phyloP scores from a whole-genome alignment of 2,888 invertebrate genomes.

The Lasioglossum figueresi region DNA sequence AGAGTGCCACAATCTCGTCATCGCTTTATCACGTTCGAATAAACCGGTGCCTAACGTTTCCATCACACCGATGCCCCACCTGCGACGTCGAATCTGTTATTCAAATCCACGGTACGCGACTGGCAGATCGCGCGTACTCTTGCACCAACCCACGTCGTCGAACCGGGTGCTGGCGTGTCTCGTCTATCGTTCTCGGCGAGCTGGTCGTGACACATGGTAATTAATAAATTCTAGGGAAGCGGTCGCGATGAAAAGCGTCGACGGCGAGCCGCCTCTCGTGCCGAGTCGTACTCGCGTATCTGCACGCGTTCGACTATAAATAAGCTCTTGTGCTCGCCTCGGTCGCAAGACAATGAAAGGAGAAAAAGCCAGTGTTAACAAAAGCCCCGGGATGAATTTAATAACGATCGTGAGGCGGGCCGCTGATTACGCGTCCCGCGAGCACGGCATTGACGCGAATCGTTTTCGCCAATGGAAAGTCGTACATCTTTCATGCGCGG shows the following conservation, averaged over 20 bases:
- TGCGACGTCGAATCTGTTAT: slow-evolving; percentile 12
- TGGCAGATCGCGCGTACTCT: neutral
- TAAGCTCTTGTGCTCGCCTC: slow-evolving; percentile 28
- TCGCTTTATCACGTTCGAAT: neutral
- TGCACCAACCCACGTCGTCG: neutral
- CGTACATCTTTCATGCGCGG: slow-evolving; percentile 59
- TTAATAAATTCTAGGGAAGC: slow-evolving; percentile 48
- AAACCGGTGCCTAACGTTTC: neutral
- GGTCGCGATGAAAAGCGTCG: slow-evolving; percentile 20
- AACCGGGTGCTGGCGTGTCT: slow-evolving; percentile 14
- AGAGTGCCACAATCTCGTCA: neutral
- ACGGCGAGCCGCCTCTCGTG: slow-evolving; percentile 10
- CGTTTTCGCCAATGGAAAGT: slow-evolving; percentile 65
- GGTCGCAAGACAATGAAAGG: slow-evolving; percentile 27
- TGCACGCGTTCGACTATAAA: slow-evolving; percentile 33
- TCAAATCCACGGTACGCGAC: neutral
- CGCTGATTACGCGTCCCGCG: slow-evolving; percentile 54
- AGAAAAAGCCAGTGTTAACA: slow-evolving; percentile 25
- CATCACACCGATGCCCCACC: neutral
- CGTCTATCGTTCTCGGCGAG: slow-evolving; percentile 39
- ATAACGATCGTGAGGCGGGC: slow-evolving; percentile 33
- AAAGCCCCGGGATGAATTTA: slow-evolving; percentile 38
- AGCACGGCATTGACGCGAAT: slow-evolving; percentile 59
- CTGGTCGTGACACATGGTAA: slow-evolving; percentile 48
- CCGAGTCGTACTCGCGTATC: neutral